Conservation (phyloP, 1,140 invertebrate genomes). For the Pomacea maculata region DNA sequence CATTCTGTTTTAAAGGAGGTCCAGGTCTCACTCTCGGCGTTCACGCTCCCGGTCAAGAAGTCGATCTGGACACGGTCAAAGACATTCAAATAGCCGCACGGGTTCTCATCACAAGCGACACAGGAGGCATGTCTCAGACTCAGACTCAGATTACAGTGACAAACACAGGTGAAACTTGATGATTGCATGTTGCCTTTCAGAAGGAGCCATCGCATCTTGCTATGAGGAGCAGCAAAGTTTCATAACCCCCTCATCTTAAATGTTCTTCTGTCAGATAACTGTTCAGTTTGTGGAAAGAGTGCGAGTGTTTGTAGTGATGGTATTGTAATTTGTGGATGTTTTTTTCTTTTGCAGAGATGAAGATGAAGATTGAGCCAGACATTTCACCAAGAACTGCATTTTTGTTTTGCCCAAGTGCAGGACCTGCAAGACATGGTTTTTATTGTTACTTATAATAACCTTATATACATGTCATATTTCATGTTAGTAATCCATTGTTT, state of each 20-base stretch:
- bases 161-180: background rate
- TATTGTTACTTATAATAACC: background rate
- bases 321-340: too few species aligned
- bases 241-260: too few species aligned
- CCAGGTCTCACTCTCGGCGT: constrained; percentile 26
- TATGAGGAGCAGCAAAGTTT: too few species aligned
- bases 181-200: too few species aligned
- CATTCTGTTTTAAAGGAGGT: background rate
- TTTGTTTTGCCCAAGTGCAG: background rate
- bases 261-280: too few species aligned
- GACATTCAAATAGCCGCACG: constrained; percentile 4
- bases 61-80: constrained; percentile 22
- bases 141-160: constrained; percentile 14
- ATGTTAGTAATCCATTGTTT: too few species aligned
- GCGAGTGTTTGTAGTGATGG: too few species aligned
- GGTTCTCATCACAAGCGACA: constrained; percentile 9
- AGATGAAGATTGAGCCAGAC: constrained; percentile 2
- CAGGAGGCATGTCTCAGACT: constrained; percentile 10
- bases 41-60: constrained; percentile 37
- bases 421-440: background rate
- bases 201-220: too few species aligned
- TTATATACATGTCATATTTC: too few species aligned
- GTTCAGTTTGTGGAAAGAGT: too few species aligned
- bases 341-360: background rate
- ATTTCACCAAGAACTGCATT: background rate